Percentiles rank a stretch among this genome's conserved stretches.
Evolutionary conservation across 2,797 vertebrate species (phyloP).

Genomic region (Picus viridis): DNA sequence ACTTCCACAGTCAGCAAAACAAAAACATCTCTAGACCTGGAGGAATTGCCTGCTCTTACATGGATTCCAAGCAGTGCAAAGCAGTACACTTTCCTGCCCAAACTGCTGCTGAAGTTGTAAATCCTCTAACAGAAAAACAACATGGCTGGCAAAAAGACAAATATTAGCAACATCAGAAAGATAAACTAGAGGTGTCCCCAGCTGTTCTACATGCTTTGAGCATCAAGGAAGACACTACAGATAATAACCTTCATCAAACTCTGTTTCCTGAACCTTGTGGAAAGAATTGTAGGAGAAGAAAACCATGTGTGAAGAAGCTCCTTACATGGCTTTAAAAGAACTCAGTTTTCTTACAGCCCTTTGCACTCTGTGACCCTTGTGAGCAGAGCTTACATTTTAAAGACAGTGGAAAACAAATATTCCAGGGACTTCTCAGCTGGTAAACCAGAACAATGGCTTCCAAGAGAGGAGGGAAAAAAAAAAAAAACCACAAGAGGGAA

Average conservation of each 20-base stretch:
- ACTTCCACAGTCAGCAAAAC: background rate
- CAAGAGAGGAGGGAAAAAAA: background rate
- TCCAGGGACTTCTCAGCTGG: background rate
- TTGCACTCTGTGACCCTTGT: background rate
- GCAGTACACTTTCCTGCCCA: background rate
- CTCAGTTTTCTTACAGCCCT: background rate
- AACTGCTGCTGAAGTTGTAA: background rate
- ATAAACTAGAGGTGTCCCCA: background rate
- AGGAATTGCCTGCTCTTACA: background rate
- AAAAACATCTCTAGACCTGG: background rate
- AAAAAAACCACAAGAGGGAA: accelerated
- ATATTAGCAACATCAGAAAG: background rate
- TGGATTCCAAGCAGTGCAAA: background rate
- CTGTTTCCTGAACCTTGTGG: background rate
- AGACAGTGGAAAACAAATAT: background rate
- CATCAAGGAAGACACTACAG: background rate
- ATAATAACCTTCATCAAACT: background rate
- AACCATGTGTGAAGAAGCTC: background rate
- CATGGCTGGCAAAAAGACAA: background rate
- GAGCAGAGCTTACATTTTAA: background rate
- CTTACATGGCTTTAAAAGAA: background rate
- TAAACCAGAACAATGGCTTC: background rate
- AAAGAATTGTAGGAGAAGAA: background rate
- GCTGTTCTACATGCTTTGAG: background rate
- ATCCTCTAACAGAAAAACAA: background rate